Conservation (phyloP, 2,888 invertebrate genomes). For the Drosophila planitibia region DNA sequence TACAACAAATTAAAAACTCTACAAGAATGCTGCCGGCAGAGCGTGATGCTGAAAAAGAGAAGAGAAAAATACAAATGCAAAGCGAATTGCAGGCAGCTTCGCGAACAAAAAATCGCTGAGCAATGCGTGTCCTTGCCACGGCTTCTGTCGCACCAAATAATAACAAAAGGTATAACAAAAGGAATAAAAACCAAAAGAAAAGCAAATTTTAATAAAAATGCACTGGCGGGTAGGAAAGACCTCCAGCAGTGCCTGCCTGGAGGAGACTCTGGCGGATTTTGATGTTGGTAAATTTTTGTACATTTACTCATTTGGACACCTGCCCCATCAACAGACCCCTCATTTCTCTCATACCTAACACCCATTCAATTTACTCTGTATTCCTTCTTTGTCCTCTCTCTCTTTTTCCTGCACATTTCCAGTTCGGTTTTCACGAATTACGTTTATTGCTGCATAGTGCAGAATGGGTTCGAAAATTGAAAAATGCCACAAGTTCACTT, state of each 20-base stretch:
- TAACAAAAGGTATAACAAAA: conserved; percentile 50
- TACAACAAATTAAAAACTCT: conserved; percentile 62
- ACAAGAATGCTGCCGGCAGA: conserved; percentile 33
- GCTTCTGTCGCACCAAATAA: conserved; percentile 49
- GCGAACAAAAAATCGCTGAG: conserved; percentile 48
- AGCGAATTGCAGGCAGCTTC: conserved; percentile 27
- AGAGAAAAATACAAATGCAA: conserved; percentile 10
- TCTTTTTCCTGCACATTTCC: conserved; percentile 24
- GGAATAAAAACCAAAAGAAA: conserved; percentile 21
- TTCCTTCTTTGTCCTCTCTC: neutral
- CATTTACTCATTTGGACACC: conserved; percentile 63
- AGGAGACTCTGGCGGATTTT: conserved; percentile 47
- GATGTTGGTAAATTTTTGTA: conserved; percentile 54
- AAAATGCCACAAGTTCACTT: conserved; percentile 67
- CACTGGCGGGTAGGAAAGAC: conserved; percentile 7
- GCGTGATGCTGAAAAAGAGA: conserved; percentile 25
- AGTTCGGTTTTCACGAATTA: conserved; percentile 65
- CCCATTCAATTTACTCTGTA: conserved; percentile 40
- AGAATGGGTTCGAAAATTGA: conserved; percentile 50
- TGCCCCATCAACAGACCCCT: neutral
- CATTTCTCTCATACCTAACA: conserved; percentile 4
- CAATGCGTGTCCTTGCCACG: conserved; percentile 57
- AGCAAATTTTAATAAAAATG: conserved; percentile 17
- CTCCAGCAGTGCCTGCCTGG: neutral
- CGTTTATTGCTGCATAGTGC: conserved; percentile 56